These are phyloP conservation scores for Cryptosula pallasiana DNA, from an alignment of 2,888 invertebrate genomes.

Conservation along the genomic window DNA sequence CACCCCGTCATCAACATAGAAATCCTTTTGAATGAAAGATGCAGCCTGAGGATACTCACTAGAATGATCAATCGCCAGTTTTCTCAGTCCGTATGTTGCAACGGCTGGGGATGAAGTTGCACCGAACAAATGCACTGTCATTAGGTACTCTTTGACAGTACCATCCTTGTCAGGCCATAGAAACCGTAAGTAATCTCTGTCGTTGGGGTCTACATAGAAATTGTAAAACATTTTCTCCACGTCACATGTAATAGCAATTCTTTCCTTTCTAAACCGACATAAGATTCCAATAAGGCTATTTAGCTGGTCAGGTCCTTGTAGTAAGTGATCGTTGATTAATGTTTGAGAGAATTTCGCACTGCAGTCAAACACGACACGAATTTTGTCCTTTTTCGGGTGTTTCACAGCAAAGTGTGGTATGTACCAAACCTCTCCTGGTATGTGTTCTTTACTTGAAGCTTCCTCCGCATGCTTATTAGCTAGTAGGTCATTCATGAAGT, in stretches of 20 bases:
- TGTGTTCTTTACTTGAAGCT: not conserved
- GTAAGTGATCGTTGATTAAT: constrained; percentile 28
- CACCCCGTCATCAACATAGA: constrained; percentile 33
- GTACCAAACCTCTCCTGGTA: not conserved
- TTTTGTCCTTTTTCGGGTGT: constrained; percentile 12
- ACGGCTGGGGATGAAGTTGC: constrained; percentile 30
- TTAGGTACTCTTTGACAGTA: constrained; percentile 28
- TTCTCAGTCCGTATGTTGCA: constrained; percentile 29
- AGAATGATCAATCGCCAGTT: constrained; percentile 22
- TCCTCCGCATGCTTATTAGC: not conserved
- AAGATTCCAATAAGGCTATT: constrained; percentile 30
- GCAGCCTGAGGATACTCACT: not conserved
- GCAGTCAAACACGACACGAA: constrained; percentile 30
- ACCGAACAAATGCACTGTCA: constrained; percentile 30
- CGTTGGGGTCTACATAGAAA: constrained; percentile 22
- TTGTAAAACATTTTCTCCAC: constrained; percentile 30
- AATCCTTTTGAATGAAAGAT: constrained; percentile 29
- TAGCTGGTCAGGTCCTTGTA: constrained; percentile 30
- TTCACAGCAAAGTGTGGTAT: not conserved
- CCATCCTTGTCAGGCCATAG: constrained; percentile 27
- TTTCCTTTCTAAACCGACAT: constrained; percentile 28
- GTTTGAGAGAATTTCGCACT: constrained; percentile 26
- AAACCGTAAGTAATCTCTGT: constrained; percentile 30
- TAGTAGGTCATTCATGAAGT: not conserved
- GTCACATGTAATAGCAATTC: constrained; percentile 29